Evolutionary conservation across 2,113 vertebrate species (phyloP).

Genomic region (human (Homo sapiens)): DNA sequence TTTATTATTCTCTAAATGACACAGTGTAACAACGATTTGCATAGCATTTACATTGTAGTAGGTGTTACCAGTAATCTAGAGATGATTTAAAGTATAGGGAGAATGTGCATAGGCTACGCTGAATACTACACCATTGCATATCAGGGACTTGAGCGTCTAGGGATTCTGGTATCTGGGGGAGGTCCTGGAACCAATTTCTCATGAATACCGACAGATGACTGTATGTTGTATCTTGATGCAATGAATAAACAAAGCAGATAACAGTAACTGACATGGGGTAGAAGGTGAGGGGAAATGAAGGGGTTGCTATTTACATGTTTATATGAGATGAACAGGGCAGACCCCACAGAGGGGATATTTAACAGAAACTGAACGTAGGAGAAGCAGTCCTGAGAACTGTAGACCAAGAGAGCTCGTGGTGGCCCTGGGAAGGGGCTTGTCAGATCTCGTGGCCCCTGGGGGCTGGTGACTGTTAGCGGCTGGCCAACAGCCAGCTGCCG

Average conservation of each 20-base stretch:
- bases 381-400: background rate
- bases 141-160: background rate
- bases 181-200: background rate
- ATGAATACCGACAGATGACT: rapidly evolving
- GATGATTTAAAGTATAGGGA: background rate
- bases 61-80: background rate
- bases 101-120: background rate
- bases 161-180: background rate
- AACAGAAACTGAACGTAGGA: background rate
- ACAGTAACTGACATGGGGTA: too few relatives aligned
- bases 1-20: too few relatives aligned
- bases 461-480: too few relatives aligned
- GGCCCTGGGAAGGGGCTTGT: background rate
- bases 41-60: too few relatives aligned
- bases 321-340: background rate
- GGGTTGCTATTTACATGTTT: background rate
- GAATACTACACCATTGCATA: background rate
- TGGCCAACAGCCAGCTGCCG: too few relatives aligned
- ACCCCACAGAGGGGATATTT: background rate
- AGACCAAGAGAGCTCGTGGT: background rate
- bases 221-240: background rate
- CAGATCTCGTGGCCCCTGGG: background rate
- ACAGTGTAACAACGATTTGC: too few relatives aligned
- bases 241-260: background rate
- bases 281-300: background rate